Conservation (phyloP, 2,113 vertebrate genomes). For the Orycteropus afer region DNA sequence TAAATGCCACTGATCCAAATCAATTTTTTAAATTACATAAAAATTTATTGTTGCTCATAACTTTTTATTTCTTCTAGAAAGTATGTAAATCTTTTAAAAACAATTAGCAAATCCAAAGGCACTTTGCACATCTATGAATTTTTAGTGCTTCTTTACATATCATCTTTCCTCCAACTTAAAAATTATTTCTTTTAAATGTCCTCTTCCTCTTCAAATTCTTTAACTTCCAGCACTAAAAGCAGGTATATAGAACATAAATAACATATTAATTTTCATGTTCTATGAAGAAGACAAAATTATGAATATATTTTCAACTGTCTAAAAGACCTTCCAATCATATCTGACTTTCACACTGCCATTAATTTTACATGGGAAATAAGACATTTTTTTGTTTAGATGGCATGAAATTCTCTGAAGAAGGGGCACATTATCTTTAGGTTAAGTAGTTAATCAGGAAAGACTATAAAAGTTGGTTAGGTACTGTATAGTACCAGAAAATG, state of each 20-base stretch:
- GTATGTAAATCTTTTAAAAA: conserved; percentile 66
- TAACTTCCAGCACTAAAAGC: conserved; percentile 32
- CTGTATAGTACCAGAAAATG: background rate
- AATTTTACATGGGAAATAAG: background rate
- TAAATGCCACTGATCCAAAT: conserved; percentile 65
- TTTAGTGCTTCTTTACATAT: conserved; percentile 39
- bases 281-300: conserved; percentile 35
- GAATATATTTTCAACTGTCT: conserved; percentile 35
- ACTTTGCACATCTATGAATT: conserved; percentile 66
- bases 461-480: background rate
- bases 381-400: background rate
- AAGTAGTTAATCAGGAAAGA: background rate
- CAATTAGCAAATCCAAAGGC: conserved; percentile 69
- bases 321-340: conserved; percentile 34
- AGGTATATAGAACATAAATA: conserved; percentile 57
- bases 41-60: conserved; percentile 71
- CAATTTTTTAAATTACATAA: conserved; percentile 73
- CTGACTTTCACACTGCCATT: background rate
- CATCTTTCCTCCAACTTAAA: conserved; percentile 62
- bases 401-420: background rate
- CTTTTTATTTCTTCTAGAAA: conserved; percentile 56
- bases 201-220: conserved; percentile 39
- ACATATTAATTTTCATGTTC: conserved; percentile 58
- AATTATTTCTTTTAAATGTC: conserved; percentile 44
- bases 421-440: background rate